phyloP scores from a whole-genome alignment of 1,140 invertebrate genomes.

The Drosophila hydei region DNA sequence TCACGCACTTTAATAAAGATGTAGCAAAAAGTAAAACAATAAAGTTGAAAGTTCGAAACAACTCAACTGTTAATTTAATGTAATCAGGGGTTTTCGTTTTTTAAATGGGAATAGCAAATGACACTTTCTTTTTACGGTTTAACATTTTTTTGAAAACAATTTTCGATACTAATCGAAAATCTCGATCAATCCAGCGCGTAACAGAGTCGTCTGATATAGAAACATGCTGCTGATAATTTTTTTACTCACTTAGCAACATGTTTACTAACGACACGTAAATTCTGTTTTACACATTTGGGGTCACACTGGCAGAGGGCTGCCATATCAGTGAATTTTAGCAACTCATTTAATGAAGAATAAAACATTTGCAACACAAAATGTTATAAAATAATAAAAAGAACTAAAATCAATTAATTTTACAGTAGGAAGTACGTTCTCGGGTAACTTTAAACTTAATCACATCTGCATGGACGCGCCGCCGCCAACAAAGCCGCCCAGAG shows the following conservation, averaged over 20 bases:
- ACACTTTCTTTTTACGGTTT: neutral
- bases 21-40: constrained; percentile 67
- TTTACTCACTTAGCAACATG: neutral
- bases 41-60: constrained; percentile 54
- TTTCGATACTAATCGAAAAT: neutral
- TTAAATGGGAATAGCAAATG: neutral
- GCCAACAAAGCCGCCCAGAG: constrained; percentile 91
- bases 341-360: constrained; percentile 36
- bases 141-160: neutral
- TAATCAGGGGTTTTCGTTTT: neutral
- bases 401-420: constrained; percentile 21
- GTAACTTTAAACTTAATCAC: constrained; percentile 35
- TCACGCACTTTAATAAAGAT: constrained; percentile 61
- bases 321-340: constrained; percentile 6
- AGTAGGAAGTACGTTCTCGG: constrained; percentile 20
- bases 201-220: neutral
- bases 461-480: constrained; percentile 84
- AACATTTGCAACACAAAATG: constrained; percentile 30
- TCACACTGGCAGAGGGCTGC: constrained; percentile 23
- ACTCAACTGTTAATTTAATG: neutral
- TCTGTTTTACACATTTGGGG: constrained; percentile 6
- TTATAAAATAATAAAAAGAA: constrained; percentile 22
- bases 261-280: neutral
- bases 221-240: neutral
- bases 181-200: neutral